phyloP scores from a whole-genome alignment of 2,888 invertebrate species.

The Hydropsyche betteni region DNA sequence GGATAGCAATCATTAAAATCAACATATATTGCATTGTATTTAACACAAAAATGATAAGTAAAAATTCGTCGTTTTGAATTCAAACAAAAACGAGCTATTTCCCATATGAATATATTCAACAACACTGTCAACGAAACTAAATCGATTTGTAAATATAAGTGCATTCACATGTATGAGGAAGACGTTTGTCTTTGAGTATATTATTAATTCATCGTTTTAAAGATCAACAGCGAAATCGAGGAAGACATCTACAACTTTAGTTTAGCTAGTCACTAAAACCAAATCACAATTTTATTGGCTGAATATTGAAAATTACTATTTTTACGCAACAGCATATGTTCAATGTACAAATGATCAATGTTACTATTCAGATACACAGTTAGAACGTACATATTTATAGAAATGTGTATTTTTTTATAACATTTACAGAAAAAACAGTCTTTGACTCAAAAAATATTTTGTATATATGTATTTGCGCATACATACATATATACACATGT shows the following conservation, averaged over 20 bases:
- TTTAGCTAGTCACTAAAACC: slow-evolving; percentile 1
- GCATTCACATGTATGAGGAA: no score
- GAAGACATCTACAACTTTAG: slow-evolving; percentile 19
- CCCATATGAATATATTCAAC: no score
- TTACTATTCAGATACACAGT: slow-evolving; percentile 27
- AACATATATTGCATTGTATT: neutral
- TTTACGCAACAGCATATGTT: slow-evolving; percentile 3
- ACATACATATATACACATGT: slow-evolving; percentile 29
- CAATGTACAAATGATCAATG: neutral
- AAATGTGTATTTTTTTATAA: slow-evolving; percentile 43
- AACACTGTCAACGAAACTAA: neutral
- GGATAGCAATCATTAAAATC: slow-evolving; percentile 1
- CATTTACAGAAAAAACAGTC: slow-evolving; percentile 51
- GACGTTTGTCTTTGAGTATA: no score
- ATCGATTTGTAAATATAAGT: neutral
- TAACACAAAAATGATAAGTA: no score
- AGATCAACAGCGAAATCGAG: slow-evolving; percentile 19
- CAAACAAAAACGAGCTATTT: neutral
- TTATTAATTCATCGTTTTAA: neutral
- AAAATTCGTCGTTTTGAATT: no score
- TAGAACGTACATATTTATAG: slow-evolving; percentile 24
- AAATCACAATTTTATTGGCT: slow-evolving; percentile 24
- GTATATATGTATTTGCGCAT: slow-evolving; percentile 9
- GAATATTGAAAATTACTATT: neutral
- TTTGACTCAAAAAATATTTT: slow-evolving; percentile 51